A percentile compares a stretch with the other conserved stretches of the same genome.
These are phyloP conservation scores for Pyrocephalus nanus DNA, from an alignment of 2,797 vertebrate species.

Conservation along the genomic window DNA sequence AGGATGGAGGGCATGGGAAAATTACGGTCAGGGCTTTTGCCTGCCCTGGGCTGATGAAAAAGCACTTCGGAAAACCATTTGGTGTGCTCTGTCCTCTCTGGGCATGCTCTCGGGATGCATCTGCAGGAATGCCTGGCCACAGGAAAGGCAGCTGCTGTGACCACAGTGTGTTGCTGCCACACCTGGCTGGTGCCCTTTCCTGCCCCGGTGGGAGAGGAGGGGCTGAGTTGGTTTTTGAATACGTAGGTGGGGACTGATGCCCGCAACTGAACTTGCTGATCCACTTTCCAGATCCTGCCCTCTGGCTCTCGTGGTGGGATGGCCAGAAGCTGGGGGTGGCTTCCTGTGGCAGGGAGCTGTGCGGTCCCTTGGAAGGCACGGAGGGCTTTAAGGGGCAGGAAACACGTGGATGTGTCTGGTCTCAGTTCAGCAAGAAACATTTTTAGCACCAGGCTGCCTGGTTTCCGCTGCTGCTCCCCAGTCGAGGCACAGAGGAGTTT, in stretches of 20 bases:
- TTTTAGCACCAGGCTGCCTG: background rate
- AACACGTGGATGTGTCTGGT: background rate
- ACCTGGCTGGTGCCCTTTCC: background rate
- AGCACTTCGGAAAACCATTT: background rate
- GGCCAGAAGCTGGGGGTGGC: accelerated
- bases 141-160: background rate
- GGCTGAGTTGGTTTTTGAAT: background rate
- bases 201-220: accelerated
- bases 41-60: background rate
- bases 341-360: accelerated
- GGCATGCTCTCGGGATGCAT: background rate
- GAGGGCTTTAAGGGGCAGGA: background rate
- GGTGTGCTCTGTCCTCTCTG: background rate
- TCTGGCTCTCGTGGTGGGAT: background rate
- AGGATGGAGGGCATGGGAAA: background rate
- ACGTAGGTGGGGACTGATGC: accelerated
- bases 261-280: accelerated
- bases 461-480: background rate
- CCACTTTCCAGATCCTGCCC: background rate
- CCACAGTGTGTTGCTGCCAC: background rate
- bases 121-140: background rate
- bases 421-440: background rate
- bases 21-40: background rate
- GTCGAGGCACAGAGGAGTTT: background rate
- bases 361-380: accelerated